Evolutionary conservation across 2,888 invertebrate genomes (phyloP).

Genomic region (Psylliodes chrysocephalus): DNA sequence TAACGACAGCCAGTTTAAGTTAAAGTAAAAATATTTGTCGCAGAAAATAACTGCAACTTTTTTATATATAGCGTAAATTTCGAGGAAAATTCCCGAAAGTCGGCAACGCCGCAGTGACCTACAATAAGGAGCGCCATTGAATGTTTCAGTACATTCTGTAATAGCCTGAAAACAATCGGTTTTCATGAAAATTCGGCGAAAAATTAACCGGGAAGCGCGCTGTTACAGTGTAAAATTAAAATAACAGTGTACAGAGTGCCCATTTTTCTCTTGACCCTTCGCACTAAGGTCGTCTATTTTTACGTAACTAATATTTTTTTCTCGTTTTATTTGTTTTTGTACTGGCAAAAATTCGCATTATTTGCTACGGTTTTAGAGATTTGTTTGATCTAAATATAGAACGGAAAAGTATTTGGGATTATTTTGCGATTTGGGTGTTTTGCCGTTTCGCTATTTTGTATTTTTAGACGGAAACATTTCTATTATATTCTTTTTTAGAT

Average conservation of each 20-base stretch:
- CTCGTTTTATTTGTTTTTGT: conserved; percentile 4
- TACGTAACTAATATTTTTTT: conserved; percentile 19
- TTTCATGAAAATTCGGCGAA: conserved; percentile 16
- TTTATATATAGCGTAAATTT: no score
- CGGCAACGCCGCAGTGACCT: conserved; percentile 32
- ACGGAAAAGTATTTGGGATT: conserved; percentile 6
- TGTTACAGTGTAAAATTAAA: not conserved
- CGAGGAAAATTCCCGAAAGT: not conserved
- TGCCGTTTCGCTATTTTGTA: not conserved
- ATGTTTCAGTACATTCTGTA: conserved; percentile 24
- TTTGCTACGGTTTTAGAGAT: conserved; percentile 21
- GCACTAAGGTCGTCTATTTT: conserved; percentile 15
- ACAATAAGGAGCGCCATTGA: conserved; percentile 36
- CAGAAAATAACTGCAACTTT: no score
- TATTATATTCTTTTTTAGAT: not conserved
- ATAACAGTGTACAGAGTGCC: conserved; percentile 17
- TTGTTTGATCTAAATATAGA: conserved; percentile 21
- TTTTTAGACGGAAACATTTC: not conserved
- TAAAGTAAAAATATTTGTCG: no score
- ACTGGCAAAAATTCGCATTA: conserved; percentile 11
- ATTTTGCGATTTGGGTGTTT: no score
- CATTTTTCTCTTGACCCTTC: conserved; percentile 12
- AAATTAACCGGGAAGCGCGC: conserved; percentile 16
- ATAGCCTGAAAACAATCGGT: conserved; percentile 26
- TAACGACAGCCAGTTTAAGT: no score